phyloP scores from a whole-genome alignment of 2,888 invertebrate species.

The Trypoxylon attenuatum region DNA sequence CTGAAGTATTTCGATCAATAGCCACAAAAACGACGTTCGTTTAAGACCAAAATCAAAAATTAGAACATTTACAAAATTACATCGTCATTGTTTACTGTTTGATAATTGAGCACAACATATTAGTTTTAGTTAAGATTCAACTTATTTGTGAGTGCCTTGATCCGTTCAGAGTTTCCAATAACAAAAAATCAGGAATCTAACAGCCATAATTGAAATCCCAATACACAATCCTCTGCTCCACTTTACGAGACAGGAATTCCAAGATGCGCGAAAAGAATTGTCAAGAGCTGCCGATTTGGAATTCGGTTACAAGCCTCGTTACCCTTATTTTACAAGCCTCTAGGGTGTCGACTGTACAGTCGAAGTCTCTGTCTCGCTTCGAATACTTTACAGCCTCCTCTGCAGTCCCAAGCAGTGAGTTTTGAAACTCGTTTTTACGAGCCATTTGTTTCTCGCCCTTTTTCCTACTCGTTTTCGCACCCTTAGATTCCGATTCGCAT shows the following conservation, averaged over 20 bases:
- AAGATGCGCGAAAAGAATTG: conserved; percentile 43
- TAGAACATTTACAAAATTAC: no score
- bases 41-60: no score
- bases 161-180: no score
- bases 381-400: conserved; percentile 27
- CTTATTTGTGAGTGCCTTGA: no score
- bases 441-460: conserved; percentile 35
- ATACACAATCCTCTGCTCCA: conserved; percentile 44
- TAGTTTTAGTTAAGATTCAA: neutral
- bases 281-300: conserved; percentile 49
- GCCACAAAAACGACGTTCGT: no score
- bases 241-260: conserved; percentile 37
- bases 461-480: no score
- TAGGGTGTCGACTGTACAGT: no score
- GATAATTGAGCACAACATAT: neutral
- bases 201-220: no score
- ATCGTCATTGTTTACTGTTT: no score
- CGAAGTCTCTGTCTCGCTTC: conserved; percentile 11
- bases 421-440: conserved; percentile 53
- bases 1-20: no score
- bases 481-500: no score
- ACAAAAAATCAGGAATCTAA: no score
- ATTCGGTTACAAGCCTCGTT: conserved; percentile 62
- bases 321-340: conserved; percentile 54
- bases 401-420: conserved; percentile 33